These are phyloP conservation scores for Lepus townsendii DNA, from an alignment of 2,797 vertebrate species.

Conservation along the genomic window DNA sequence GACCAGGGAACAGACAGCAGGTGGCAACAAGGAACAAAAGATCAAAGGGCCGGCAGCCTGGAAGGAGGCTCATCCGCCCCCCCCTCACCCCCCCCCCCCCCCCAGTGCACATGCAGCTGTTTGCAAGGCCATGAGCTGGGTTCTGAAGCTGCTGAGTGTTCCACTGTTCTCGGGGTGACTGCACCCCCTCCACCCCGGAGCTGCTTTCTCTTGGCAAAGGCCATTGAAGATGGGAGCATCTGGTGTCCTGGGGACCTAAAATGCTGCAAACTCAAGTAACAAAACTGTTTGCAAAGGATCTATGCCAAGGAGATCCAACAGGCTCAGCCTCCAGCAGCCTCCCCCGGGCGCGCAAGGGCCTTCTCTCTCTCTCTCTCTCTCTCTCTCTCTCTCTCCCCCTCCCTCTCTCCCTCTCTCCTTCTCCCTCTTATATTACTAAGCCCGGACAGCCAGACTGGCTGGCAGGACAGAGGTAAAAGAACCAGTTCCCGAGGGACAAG, in stretches of 20 bases:
- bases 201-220: conserved; percentile 47
- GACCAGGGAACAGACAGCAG: conserved; percentile 43
- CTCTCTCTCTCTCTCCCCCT: not conserved
- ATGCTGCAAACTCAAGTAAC: not conserved
- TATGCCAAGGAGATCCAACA: not conserved
- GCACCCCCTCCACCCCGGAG: not conserved
- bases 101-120: not conserved
- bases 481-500: not conserved
- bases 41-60: not conserved
- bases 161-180: not conserved
- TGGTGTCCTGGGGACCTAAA: conserved; percentile 31
- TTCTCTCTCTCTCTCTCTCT: not conserved
- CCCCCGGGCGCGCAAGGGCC: not conserved
- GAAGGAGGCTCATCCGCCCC: not conserved
- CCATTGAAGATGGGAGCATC: conserved; percentile 3
- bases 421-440: not conserved
- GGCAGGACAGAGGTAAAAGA: not conserved
- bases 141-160: not conserved
- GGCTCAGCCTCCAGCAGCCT: not conserved
- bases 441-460: not conserved
- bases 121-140: not conserved
- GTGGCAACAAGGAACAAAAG: conserved; percentile 74
- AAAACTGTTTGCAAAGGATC: not conserved
- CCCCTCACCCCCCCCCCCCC: no score
- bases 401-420: not conserved